Evolutionary conservation across 2,888 invertebrate species (phyloP).

Genomic region (Galeruca laticollis): DNA sequence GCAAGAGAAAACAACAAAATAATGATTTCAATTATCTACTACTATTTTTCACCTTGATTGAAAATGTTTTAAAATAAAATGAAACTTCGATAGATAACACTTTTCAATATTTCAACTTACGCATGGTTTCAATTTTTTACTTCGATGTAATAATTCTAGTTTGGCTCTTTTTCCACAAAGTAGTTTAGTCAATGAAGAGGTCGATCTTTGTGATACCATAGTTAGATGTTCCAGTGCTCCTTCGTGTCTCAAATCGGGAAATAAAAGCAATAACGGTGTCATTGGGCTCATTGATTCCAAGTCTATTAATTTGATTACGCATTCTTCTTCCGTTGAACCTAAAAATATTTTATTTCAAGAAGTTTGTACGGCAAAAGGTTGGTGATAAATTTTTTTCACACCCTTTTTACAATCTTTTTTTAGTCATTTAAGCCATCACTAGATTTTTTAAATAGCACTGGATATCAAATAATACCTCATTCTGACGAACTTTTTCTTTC

Average conservation of each 20-base stretch:
- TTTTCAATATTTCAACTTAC: neutral
- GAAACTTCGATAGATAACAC: neutral
- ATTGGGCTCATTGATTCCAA: slow-evolving; percentile 44
- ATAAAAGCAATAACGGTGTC: slow-evolving; percentile 53
- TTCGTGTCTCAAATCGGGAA: slow-evolving; percentile 54
- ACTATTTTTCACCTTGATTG: too few species aligned
- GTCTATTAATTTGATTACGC: slow-evolving; percentile 52
- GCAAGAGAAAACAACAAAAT: too few species aligned
- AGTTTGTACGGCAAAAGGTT: too few species aligned
- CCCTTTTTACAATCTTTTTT: too few species aligned
- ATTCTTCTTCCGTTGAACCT: slow-evolving; percentile 44
- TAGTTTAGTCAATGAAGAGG: slow-evolving; percentile 55
- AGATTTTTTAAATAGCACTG: too few species aligned
- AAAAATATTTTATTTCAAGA: neutral
- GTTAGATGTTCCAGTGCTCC: slow-evolving; percentile 36
- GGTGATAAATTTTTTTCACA: too few species aligned
- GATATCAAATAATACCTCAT: too few species aligned
- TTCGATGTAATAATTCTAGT: slow-evolving; percentile 53
- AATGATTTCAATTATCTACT: too few species aligned
- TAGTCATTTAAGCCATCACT: too few species aligned
- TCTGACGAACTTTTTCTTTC: too few species aligned
- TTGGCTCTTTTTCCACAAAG: slow-evolving; percentile 59
- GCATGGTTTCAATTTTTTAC: slow-evolving; percentile 46
- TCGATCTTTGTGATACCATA: slow-evolving; percentile 43
- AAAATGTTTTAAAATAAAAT: too few species aligned